phyloP scores from a whole-genome alignment of 2,797 vertebrate genomes.

The Neopelma chrysocephalum region DNA sequence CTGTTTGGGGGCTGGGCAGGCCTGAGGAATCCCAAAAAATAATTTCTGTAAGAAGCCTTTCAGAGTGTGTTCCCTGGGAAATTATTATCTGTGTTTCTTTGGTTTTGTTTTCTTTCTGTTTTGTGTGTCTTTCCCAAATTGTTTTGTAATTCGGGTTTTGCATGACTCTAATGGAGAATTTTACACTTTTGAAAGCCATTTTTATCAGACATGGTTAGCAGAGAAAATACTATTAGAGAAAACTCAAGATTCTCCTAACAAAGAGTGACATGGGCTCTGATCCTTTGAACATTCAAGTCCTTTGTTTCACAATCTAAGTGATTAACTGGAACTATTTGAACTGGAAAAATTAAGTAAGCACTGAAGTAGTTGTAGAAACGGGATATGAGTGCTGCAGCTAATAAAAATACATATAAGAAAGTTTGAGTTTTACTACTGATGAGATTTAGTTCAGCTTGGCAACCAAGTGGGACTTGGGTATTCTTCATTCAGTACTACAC shows the following conservation, averaged over 20 bases:
- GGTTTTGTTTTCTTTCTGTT: background rate
- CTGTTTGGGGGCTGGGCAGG: background rate
- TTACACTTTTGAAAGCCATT: background rate
- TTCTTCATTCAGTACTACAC: background rate
- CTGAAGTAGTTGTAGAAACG: background rate
- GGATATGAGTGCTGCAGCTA: background rate
- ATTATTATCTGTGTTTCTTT: background rate
- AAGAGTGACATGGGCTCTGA: background rate
- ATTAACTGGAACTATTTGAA: background rate
- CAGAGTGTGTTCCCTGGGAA: background rate
- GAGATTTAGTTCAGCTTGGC: background rate
- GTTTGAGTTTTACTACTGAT: background rate
- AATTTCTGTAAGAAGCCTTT: background rate
- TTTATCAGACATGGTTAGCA: background rate
- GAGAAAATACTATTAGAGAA: background rate
- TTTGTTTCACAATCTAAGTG: background rate
- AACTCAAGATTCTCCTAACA: background rate
- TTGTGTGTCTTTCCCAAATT: background rate
- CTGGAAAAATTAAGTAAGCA: background rate
- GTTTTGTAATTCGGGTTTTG: background rate
- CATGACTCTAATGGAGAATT: background rate
- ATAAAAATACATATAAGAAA: background rate
- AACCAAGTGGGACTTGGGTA: background rate
- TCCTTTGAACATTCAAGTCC: background rate
- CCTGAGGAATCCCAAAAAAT: background rate